These are phyloP conservation scores for Pangasius larnaudii DNA, from an alignment of 2,797 vertebrate genomes.

Conservation along the genomic window DNA sequence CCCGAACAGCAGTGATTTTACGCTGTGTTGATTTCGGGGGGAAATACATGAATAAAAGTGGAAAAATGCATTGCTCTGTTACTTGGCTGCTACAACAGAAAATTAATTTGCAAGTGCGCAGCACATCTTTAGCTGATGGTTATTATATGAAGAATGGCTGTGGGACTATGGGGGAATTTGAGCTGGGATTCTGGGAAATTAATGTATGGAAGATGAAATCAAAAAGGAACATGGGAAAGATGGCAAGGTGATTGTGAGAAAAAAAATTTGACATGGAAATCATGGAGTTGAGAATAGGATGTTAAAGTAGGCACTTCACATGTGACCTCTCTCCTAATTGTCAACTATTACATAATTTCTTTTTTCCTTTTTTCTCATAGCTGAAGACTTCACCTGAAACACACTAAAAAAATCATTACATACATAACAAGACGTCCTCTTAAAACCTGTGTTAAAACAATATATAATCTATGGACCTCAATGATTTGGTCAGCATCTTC, in stretches of 20 bases:
- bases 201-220: neutral
- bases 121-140: slow-evolving; percentile 20
- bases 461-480: neutral
- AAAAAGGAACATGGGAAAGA: neutral
- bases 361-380: neutral
- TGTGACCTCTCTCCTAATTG: neutral
- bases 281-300: neutral
- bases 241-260: neutral
- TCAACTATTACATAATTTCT: neutral
- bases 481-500: neutral
- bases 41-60: slow-evolving; percentile 37
- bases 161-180: neutral
- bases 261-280: neutral
- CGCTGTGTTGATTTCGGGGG: slow-evolving; percentile 20
- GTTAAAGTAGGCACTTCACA: neutral
- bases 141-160: slow-evolving; percentile 6
- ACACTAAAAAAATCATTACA: neutral
- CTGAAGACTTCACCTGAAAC: neutral
- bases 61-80: slow-evolving; percentile 19
- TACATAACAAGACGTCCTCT: neutral
- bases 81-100: slow-evolving; percentile 18
- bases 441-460: neutral
- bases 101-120: slow-evolving; percentile 13
- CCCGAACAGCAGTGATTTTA: slow-evolving; percentile 37
- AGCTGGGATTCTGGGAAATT: neutral